Percentiles rank a stretch among this genome's conserved stretches.
phyloP scores from a whole-genome alignment of 2,797 vertebrate genomes.

The Lepus townsendii region DNA sequence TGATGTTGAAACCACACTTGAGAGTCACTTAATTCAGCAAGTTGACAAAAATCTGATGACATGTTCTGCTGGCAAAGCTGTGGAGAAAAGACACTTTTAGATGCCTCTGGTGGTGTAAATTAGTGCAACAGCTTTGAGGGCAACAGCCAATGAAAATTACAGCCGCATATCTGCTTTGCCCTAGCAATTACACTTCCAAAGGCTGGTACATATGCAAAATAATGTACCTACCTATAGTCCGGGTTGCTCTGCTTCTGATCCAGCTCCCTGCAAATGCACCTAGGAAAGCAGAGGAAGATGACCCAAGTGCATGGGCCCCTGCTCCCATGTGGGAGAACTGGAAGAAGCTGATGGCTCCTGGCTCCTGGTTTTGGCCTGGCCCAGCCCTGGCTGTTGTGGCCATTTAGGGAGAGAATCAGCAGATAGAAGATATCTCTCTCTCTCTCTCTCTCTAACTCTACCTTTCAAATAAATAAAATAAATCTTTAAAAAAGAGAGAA shows the following conservation, averaged over 20 bases:
- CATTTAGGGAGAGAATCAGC: no score
- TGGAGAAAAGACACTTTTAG: neutral
- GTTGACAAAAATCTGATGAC: neutral
- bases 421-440: no score
- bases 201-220: neutral
- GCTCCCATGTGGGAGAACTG: no score
- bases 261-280: no score
- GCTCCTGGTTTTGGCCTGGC: no score
- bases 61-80: neutral
- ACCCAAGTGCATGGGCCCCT: no score
- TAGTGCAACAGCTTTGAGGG: neutral
- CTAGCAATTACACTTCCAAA: conserved; percentile 5
- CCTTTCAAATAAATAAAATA: no score
- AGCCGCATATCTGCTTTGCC: neutral
- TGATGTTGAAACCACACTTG: neutral
- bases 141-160: neutral
- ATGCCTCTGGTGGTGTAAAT: neutral
- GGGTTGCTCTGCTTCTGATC: no score
- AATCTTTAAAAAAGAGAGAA: neutral
- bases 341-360: no score
- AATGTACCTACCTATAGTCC: neutral
- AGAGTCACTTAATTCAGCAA: neutral
- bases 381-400: no score
- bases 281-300: no score
- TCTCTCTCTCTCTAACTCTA: no score